phyloP scores from a whole-genome alignment of 2,113 vertebrate genomes.

The Alces alces region DNA sequence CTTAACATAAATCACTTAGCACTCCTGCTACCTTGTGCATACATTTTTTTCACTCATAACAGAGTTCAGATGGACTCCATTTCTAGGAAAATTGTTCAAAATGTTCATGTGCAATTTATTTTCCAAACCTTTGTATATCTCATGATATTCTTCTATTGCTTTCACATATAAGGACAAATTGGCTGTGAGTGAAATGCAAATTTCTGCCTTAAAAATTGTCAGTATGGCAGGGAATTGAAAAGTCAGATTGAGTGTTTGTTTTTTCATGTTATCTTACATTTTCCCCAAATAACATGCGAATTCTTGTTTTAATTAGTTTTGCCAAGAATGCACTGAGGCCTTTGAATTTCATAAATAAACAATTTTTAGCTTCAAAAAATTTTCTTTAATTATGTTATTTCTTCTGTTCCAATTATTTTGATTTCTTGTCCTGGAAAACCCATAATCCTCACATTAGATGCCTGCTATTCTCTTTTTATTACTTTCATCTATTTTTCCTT shows the following conservation, averaged over 20 bases:
- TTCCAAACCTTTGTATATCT: background rate
- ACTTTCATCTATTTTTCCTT: background rate
- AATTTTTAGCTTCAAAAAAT: background rate
- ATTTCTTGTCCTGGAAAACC: background rate
- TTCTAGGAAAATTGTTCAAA: background rate
- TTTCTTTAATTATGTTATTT: background rate
- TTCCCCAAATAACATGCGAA: constrained; percentile 15
- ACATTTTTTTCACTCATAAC: background rate
- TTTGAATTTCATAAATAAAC: constrained; percentile 44
- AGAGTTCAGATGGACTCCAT: background rate
- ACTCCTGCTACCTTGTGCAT: background rate
- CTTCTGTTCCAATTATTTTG: constrained; percentile 23
- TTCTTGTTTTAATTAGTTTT: constrained; percentile 38
- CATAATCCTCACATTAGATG: background rate
- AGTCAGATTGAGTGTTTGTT: background rate
- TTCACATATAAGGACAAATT: background rate
- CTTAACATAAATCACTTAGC: background rate
- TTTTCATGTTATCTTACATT: constrained; percentile 11
- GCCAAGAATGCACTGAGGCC: background rate
- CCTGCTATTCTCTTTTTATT: background rate
- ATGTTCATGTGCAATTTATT: background rate
- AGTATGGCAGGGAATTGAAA: background rate
- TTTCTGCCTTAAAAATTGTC: background rate
- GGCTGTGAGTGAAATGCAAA: background rate
- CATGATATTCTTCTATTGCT: background rate